Percentiles rank a stretch among this genome's conserved stretches.
These are phyloP conservation scores for Halyomorpha halys DNA, from an alignment of 1,140 invertebrate genomes.

Conservation along the genomic window DNA sequence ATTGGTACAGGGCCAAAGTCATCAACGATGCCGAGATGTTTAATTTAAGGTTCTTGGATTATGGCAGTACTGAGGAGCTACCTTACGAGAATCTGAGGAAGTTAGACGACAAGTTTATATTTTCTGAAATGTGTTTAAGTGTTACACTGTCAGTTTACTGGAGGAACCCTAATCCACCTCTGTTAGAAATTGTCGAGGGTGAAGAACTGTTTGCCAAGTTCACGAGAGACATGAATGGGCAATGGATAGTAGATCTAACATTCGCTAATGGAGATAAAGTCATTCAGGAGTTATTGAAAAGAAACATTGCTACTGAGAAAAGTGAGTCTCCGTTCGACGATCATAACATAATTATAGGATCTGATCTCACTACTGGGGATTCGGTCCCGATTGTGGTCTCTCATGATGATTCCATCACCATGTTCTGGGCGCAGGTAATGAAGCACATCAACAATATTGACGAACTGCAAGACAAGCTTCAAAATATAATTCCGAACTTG, in stretches of 20 bases:
- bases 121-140: constrained; percentile 43
- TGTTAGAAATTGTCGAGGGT: constrained; percentile 31
- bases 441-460: constrained; percentile 30
- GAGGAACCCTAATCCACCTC: constrained; percentile 31
- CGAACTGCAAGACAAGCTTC: constrained; percentile 44
- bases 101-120: constrained; percentile 45
- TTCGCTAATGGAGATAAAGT: constrained; percentile 14
- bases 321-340: constrained; percentile 14
- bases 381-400: constrained; percentile 33
- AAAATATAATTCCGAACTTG: constrained; percentile 39
- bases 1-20: constrained; percentile 40
- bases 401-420: constrained; percentile 34
- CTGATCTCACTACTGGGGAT: constrained; percentile 25
- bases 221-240: constrained; percentile 32
- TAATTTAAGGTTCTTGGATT: constrained; percentile 42
- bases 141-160: constrained; percentile 36
- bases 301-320: not conserved
- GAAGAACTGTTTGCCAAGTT: constrained; percentile 34
- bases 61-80: constrained; percentile 41
- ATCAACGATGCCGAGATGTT: constrained; percentile 17
- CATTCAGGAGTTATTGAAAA: constrained; percentile 10
- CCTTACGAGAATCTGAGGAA: constrained; percentile 27
- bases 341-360: constrained; percentile 9
- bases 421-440: constrained; percentile 35
- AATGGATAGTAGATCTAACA: constrained; percentile 31